These are phyloP conservation scores for Pachypeltis micranthus DNA, from an alignment of 1,140 invertebrate species.

Conservation along the genomic window DNA sequence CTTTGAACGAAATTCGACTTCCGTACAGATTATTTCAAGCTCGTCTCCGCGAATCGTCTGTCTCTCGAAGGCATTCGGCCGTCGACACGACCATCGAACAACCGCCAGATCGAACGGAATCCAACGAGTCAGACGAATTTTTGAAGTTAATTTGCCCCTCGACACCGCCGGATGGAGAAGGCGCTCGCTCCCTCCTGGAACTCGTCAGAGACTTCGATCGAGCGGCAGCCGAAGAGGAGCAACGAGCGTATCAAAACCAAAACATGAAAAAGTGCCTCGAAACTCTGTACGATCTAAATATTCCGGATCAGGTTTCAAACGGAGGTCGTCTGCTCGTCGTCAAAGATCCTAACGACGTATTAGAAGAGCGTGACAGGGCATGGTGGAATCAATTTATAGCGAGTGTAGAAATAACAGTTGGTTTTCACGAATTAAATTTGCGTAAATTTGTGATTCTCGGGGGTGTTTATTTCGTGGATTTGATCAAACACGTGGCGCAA, in stretches of 20 bases:
- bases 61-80: not conserved
- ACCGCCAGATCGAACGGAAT: not conserved
- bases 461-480: constrained; percentile 49
- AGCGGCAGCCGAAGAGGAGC: constrained; percentile 25
- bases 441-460: constrained; percentile 51
- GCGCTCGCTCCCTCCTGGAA: constrained; percentile 1
- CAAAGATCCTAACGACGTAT: constrained; percentile 34
- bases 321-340: constrained; percentile 20
- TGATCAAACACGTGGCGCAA: constrained; percentile 53
- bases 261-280: constrained; percentile 1
- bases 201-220: constrained; percentile 23
- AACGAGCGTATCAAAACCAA: constrained; percentile 8
- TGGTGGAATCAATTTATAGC: not conserved
- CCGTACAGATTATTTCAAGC: not conserved
- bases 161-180: constrained; percentile 18
- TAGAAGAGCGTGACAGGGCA: constrained; percentile 30
- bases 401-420: constrained; percentile 31
- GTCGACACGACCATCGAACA: not conserved
- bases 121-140: not conserved
- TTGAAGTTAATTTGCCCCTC: constrained; percentile 2
- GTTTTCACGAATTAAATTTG: constrained; percentile 48
- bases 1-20: not conserved
- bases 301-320: not conserved
- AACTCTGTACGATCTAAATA: constrained; percentile 17
- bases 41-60: not conserved